A percentile compares a stretch with the other conserved stretches of the same genome.
These are phyloP conservation scores for Tetramorium bicarinatum DNA, from an alignment of 2,888 invertebrate species.

Conservation along the genomic window DNA sequence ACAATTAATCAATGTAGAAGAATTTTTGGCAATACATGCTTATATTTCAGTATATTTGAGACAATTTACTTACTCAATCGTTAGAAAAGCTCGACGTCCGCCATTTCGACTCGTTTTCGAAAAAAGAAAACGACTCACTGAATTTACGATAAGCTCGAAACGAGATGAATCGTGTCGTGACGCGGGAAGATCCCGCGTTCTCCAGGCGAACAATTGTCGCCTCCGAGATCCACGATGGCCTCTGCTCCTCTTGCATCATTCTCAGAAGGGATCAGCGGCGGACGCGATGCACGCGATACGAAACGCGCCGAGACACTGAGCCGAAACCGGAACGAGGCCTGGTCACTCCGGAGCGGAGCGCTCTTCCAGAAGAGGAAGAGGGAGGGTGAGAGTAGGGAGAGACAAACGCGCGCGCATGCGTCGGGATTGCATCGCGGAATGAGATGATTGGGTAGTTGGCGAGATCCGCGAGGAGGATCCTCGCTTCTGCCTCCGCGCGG, in stretches of 20 bases:
- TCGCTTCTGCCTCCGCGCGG: background rate
- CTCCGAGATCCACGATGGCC: conserved; percentile 1
- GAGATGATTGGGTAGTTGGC: conserved; percentile 43
- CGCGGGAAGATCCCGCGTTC: background rate
- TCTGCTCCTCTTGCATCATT: background rate
- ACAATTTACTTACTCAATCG: conserved; percentile 25
- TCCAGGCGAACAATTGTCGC: background rate
- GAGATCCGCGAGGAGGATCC: conserved; percentile 33
- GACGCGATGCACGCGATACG: conserved; percentile 61
- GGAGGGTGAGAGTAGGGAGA: conserved; percentile 30
- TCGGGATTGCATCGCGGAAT: conserved; percentile 43
- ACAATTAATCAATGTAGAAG: background rate
- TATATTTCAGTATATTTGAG: background rate
- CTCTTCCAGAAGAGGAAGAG: conserved; percentile 26
- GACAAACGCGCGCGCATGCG: conserved; percentile 66
- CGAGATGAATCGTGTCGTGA: background rate
- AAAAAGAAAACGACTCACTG: conserved; percentile 15
- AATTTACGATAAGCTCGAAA: background rate
- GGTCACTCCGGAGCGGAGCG: conserved; percentile 50
- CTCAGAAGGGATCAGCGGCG: background rate
- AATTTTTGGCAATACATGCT: background rate
- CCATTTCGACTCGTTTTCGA: conserved; percentile 9
- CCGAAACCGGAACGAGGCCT: conserved; percentile 63
- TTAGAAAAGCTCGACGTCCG: background rate
- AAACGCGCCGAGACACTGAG: conserved; percentile 80